These are phyloP conservation scores for Neodiprion pinetum DNA, from an alignment of 1,140 invertebrate species.

Conservation along the genomic window DNA sequence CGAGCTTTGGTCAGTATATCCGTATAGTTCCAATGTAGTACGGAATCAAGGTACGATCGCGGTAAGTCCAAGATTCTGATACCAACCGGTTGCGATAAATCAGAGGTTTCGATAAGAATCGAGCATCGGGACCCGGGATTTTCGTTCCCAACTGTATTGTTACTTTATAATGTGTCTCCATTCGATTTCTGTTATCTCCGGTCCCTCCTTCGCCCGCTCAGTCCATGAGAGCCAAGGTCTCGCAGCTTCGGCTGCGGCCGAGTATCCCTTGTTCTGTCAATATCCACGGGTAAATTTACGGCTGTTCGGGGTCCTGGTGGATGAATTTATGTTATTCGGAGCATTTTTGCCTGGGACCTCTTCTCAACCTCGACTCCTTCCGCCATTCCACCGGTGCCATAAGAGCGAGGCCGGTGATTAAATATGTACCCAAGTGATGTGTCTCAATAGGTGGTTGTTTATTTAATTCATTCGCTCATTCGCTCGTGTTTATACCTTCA, in stretches of 20 bases:
- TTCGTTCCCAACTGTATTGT: slow-evolving; percentile 25
- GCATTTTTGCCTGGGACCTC: background rate
- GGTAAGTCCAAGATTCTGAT: background rate
- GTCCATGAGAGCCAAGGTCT: slow-evolving; percentile 33
- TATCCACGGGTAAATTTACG: slow-evolving; percentile 5
- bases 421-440: no score
- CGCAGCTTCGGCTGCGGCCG: background rate
- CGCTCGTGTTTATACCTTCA: no score
- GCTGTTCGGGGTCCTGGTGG: background rate
- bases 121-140: slow-evolving; percentile 12
- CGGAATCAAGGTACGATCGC: background rate
- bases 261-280: slow-evolving; percentile 8
- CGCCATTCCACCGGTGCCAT: no score
- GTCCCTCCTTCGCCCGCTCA: slow-evolving; percentile 31
- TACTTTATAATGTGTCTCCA: slow-evolving; percentile 25
- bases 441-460: no score
- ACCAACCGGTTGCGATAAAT: background rate
- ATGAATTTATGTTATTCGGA: slow-evolving; percentile 6
- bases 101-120: slow-evolving; percentile 2
- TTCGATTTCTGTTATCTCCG: slow-evolving; percentile 13
- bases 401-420: no score
- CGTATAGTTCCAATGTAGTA: background rate
- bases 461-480: no score
- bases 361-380: background rate
- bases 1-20: background rate